Base-by-base conservation (phyloP, 2,797 vertebrate genomes). In the Ceyx erithaca region DNA sequence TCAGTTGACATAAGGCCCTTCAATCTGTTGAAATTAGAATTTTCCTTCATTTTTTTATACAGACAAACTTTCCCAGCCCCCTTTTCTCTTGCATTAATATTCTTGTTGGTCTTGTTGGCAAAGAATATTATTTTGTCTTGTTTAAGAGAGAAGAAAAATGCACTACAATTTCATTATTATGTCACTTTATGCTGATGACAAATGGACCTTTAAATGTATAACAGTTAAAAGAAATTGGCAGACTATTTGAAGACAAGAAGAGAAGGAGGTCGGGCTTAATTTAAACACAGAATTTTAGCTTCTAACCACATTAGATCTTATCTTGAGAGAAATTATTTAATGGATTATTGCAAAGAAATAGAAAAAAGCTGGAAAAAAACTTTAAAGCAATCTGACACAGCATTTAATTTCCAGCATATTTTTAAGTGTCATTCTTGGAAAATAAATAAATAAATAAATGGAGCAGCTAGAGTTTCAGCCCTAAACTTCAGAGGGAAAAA, bases 241-340 rank as follows among this genome's bases (percentile, higher is more conserved):
- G 62, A 57, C 33, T 64, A 19, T 83, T 85, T 92, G 76, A 93
- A 93, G 87, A 82, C 64, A 46, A 91, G 87, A 92, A 57, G 62
- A 80, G 26, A 66, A 89, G 28, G 40, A 64, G 41, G 64, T 87
- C 76, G 64, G 22, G 72, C 41, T 95, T 85, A 94, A 92, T 85
- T 77, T 89, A 89, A 91, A 78, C 15, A 73, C 10, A 43, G 54
- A 80, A 80, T 83, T 93, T 77, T 85, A 85, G 28, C 72, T 91
- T 92, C 46, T 87, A 82, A 80, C 28, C 46, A 46, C 49, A 58
- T 89, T 43, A 52, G 69, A 91, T 92, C 76, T 78, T 77, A 91
- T 85, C 89, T 87, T 80, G 41, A 80, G 76, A 91, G 18, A 93
- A 87, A 83, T 61, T 82, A 68, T 89, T 92, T 89, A 61, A 89